These are phyloP conservation scores for Cosmia pyralina DNA, from an alignment of 2,888 invertebrate species.

Conservation along the genomic window DNA sequence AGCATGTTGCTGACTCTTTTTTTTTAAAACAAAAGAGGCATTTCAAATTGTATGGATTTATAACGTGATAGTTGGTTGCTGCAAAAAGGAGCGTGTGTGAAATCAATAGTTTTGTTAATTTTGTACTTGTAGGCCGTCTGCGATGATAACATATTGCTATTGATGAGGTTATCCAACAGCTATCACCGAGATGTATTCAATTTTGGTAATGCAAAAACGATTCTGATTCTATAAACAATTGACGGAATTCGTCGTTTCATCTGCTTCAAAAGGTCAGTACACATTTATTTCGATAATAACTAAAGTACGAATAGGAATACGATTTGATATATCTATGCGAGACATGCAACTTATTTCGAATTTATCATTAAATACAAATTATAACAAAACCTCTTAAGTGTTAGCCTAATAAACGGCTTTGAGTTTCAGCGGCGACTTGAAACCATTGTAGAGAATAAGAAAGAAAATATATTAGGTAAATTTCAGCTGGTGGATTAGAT, in stretches of 20 bases:
- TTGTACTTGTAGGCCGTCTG: not conserved
- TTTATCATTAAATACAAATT: not conserved
- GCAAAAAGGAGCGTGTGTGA: slow-evolving; percentile 10
- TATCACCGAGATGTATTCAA: slow-evolving; percentile 3
- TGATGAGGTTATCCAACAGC: not conserved
- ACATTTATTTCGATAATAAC: not conserved
- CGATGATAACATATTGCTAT: not conserved
- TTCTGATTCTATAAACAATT: slow-evolving; percentile 16
- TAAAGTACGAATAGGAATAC: not conserved
- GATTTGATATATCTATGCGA: not conserved
- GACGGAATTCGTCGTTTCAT: slow-evolving; percentile 37
- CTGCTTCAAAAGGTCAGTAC: slow-evolving; percentile 51
- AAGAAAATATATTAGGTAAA: not conserved
- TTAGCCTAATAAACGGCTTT: not conserved
- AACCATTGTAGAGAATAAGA: not conserved
- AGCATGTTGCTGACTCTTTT: slow-evolving; percentile 13
- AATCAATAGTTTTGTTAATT: slow-evolving; percentile 34
- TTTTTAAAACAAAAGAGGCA: not conserved
- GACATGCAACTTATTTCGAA: not conserved
- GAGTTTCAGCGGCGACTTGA: not conserved
- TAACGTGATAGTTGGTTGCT: slow-evolving; percentile 7
- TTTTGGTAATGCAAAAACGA: slow-evolving; percentile 18
- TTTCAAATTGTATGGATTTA: not conserved
- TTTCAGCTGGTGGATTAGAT: slow-evolving; percentile 8
- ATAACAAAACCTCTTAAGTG: not conserved